phyloP scores from a whole-genome alignment of 2,113 vertebrate species.

The Nothoprocta pentlandii region DNA sequence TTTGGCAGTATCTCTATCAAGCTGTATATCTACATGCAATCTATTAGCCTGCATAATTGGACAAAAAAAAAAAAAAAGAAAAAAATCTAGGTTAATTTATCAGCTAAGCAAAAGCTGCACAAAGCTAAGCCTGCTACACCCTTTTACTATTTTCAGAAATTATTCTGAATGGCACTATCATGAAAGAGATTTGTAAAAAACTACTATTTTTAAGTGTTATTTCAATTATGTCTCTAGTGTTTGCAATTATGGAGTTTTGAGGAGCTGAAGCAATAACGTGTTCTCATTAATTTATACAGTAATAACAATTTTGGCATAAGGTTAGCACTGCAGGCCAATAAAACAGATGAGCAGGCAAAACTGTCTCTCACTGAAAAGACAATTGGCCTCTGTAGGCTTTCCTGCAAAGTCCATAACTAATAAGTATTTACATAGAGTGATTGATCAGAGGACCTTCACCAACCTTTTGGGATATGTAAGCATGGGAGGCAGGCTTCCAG shows the following conservation, averaged over 20 bases:
- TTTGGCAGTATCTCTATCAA: not conserved
- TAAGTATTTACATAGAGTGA: constrained; percentile 51
- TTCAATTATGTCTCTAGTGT: constrained; percentile 47
- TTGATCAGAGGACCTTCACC: not conserved
- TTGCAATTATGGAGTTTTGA: constrained; percentile 50
- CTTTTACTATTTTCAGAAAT: constrained; percentile 8
- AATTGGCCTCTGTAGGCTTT: constrained; percentile 46
- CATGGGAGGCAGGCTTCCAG: not conserved
- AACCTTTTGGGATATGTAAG: not conserved
- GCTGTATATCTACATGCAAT: not conserved
- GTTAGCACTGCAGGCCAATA: constrained; percentile 13
- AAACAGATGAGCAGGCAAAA: constrained; percentile 72
- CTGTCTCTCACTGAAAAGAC: constrained; percentile 47
- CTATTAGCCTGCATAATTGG: not conserved
- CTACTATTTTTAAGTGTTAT: not conserved
- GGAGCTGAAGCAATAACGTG: constrained; percentile 55
- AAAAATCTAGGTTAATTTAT: not conserved
- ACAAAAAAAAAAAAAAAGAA: not conserved
- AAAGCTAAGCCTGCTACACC: not conserved
- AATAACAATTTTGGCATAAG: constrained; percentile 63
- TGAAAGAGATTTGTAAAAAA: not conserved
- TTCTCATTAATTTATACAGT: constrained; percentile 71
- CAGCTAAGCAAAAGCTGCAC: not conserved
- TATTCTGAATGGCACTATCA: not conserved
- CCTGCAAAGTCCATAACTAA: constrained; percentile 32